phyloP scores from a whole-genome alignment of 2,888 invertebrate genomes.

The Meliscaeva auricollis region DNA sequence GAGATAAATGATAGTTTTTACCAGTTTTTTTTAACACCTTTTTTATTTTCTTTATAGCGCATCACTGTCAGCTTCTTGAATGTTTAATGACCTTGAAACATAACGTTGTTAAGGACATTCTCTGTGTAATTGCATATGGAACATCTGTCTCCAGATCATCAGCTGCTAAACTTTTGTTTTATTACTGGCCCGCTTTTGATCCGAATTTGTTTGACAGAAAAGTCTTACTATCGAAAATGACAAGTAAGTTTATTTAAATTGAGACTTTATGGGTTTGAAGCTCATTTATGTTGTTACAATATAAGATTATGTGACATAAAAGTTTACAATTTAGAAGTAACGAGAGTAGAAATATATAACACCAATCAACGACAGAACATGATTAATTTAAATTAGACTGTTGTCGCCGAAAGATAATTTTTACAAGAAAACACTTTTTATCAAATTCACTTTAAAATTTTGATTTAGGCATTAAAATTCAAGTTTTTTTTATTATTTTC shows the following conservation, averaged over 20 bases:
- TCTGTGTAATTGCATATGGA: conserved; percentile 98
- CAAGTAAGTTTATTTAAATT: conserved; percentile 86
- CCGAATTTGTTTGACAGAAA: conserved; percentile 96
- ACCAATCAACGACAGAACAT: too few species aligned
- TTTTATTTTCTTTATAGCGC: conserved; percentile 86
- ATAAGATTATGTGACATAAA: too few species aligned
- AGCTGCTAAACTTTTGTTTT: conserved; percentile 98
- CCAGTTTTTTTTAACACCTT: too few species aligned
- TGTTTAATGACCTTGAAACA: conserved; percentile 97
- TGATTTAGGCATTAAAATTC: too few species aligned
- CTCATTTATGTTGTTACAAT: too few species aligned
- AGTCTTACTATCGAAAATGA: conserved; percentile 93
- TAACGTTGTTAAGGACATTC: conserved; percentile 95
- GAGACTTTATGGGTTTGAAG: neutral
- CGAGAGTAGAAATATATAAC: too few species aligned
- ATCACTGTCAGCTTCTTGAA: conserved; percentile 98
- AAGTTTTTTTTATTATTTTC: too few species aligned
- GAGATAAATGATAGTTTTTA: neutral
- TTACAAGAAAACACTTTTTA: too few species aligned
- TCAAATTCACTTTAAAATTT: too few species aligned
- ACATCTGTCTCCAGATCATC: conserved; percentile 96
- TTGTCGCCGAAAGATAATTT: too few species aligned
- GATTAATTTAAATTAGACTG: too few species aligned
- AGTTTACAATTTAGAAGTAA: too few species aligned
- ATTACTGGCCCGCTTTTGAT: conserved; percentile 99